These are phyloP conservation scores for Chymomyza amoena DNA, from an alignment of 2,888 invertebrate species.

Conservation along the genomic window DNA sequence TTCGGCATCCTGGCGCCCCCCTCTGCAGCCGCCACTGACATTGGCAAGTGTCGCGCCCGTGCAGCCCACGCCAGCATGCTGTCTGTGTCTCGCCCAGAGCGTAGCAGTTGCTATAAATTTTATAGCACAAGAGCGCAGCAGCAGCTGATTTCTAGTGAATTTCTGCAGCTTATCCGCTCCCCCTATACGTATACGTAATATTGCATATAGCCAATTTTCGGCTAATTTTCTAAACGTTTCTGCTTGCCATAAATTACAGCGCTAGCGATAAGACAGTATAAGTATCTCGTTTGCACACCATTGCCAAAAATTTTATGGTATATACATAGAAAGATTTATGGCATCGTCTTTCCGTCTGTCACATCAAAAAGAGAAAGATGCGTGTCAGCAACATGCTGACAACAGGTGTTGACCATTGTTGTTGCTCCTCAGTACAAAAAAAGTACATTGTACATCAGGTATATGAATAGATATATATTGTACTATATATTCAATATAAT, in stretches of 20 bases:
- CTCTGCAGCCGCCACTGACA: background rate
- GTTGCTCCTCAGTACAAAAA: background rate
- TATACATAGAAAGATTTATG: slow-evolving; percentile 39
- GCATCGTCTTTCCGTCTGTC: slow-evolving; percentile 27
- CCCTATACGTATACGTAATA: background rate
- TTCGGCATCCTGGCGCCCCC: too few species aligned
- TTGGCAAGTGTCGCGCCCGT: background rate
- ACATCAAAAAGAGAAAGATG: slow-evolving; percentile 12
- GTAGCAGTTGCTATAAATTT: slow-evolving; percentile 34
- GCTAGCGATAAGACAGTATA: background rate
- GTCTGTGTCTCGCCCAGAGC: background rate
- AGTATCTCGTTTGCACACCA: background rate
- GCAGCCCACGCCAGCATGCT: slow-evolving; percentile 48
- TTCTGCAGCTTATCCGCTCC: background rate
- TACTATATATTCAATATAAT: background rate
- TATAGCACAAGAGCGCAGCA: slow-evolving; percentile 15
- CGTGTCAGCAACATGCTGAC: slow-evolving; percentile 20
- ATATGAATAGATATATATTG: background rate
- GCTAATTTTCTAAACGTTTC: slow-evolving; percentile 35
- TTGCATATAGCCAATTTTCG: background rate
- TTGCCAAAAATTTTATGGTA: background rate
- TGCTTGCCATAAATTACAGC: slow-evolving; percentile 45
- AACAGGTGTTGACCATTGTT: slow-evolving; percentile 9
- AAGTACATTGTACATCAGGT: background rate
- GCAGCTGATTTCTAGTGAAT: slow-evolving; percentile 20